Evolutionary conservation across 2,888 invertebrate genomes (phyloP), one percentile per base, ranked within the genome.

Genomic region (Drosophila emarginata): DNA sequence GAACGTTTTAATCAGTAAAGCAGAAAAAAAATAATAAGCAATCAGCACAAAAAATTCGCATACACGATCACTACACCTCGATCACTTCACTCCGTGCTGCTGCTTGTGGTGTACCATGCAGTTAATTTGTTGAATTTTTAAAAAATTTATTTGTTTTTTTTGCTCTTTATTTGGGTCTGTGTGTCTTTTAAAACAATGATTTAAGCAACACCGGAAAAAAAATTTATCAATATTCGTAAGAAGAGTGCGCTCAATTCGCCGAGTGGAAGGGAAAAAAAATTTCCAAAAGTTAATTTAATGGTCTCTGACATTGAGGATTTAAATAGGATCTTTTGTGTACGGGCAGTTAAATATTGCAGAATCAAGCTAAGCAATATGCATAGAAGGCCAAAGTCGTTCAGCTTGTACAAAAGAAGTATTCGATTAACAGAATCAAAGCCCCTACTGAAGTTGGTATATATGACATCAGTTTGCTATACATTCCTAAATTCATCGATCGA

Each of bases 211-310:
- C 32, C 32, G 11, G 9, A 9, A 6, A 15, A n/a, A 15, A 40
- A 40, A 39, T 72, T 76, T 82, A 82, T 80, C 81, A 82, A 82
- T 86, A 69, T 86, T 82, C 70, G 81, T 82, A 82, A 86, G 70
- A 82, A 78, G 32, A 15, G n/a, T 18, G 45, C 7, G 53, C 53
- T 53, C 53, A 53, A 53, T 53, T 53, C 32, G 14, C 51, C 23
- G 28, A 53, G 53, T 32, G 32, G 9, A 66, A 72, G 67, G 23
- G 50, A 23, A 21, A 50, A 50, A 23, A n/a, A n/a, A n/a, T n/a
- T n/a, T n/a, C n/a, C n/a, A n/a, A n/a, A n/a, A n/a, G n/a, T n/a
- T n/a, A n/a, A n/a, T n/a, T n/a, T n/a, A n/a, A n/a, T n/a, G n/a
- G n/a, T n/a, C n/a, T n/a, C n/a, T n/a, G n/a, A n/a, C n/a, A n/a